Evolutionary conservation across 2,113 vertebrate species (phyloP).

Genomic region (Sturnus vulgaris): DNA sequence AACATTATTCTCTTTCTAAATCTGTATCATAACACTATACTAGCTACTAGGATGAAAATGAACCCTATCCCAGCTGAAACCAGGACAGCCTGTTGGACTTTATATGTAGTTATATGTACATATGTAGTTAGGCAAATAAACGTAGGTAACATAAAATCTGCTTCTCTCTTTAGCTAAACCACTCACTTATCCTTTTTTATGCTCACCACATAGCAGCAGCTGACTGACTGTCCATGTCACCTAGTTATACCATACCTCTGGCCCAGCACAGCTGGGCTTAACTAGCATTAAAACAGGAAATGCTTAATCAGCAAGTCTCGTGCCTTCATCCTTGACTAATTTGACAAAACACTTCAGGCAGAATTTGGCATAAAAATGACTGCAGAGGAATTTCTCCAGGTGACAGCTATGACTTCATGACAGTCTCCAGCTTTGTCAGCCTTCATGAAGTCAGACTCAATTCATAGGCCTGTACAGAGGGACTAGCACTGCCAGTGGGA

Average conservation of each 20-base stretch:
- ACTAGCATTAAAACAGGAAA: not conserved
- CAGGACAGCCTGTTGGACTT: not conserved
- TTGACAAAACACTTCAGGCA: not conserved
- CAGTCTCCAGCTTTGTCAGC: not conserved
- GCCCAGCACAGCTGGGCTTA: not conserved
- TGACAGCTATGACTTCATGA: not conserved
- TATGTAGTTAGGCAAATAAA: not conserved
- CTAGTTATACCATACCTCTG: not conserved
- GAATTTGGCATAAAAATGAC: not conserved
- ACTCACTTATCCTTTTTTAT: not conserved
- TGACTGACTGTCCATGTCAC: not conserved
- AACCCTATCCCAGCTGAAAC: not conserved
- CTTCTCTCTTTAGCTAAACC: not conserved
- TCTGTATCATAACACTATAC: not conserved
- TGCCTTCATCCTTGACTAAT: not conserved
- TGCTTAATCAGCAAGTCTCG: not conserved
- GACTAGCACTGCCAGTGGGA: not conserved
- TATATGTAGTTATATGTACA: no score
- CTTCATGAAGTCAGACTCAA: not conserved
- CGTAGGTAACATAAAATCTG: fast-evolving
- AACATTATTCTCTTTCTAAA: not conserved
- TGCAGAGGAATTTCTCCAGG: not conserved
- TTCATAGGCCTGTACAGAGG: not conserved
- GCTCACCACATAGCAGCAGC: not conserved
- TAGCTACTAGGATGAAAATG: not conserved